Percentiles rank a stretch among this genome's conserved stretches.
These are phyloP conservation scores for Antheraea assamensis DNA, from an alignment of 2,888 invertebrate species.

Conservation along the genomic window DNA sequence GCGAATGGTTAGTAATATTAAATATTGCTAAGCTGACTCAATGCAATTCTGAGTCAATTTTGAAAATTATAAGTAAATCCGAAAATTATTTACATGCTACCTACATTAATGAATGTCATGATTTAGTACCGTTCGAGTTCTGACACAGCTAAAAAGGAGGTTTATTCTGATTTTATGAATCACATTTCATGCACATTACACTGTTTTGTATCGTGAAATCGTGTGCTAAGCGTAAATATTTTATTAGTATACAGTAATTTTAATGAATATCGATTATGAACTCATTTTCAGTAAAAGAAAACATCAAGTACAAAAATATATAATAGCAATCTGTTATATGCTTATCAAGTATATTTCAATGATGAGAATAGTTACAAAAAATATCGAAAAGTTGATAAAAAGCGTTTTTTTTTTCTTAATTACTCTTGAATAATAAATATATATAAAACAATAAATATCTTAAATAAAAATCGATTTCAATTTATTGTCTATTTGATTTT, in stretches of 20 bases:
- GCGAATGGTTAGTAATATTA: too few relatives aligned
- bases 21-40: background rate
- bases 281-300: background rate
- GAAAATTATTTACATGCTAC: background rate
- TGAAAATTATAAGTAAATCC: background rate
- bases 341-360: too few relatives aligned
- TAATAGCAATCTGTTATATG: too few relatives aligned
- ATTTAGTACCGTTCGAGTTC: background rate
- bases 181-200: constrained; percentile 34
- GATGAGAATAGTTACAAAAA: too few relatives aligned
- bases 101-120: background rate
- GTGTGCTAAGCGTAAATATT: background rate
- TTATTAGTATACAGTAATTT: background rate
- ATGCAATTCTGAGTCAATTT: background rate
- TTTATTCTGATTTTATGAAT: constrained; percentile 71
- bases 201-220: background rate
- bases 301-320: too few relatives aligned
- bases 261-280: background rate
- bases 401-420: too few relatives aligned
- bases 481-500: too few relatives aligned
- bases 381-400: background rate
- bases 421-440: too few relatives aligned
- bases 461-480: too few relatives aligned
- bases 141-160: constrained; percentile 28
- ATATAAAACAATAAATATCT: too few relatives aligned